Evolutionary conservation across 1,140 invertebrate genomes (phyloP).

Genomic region (Hyposmocoma kahamanoa): DNA sequence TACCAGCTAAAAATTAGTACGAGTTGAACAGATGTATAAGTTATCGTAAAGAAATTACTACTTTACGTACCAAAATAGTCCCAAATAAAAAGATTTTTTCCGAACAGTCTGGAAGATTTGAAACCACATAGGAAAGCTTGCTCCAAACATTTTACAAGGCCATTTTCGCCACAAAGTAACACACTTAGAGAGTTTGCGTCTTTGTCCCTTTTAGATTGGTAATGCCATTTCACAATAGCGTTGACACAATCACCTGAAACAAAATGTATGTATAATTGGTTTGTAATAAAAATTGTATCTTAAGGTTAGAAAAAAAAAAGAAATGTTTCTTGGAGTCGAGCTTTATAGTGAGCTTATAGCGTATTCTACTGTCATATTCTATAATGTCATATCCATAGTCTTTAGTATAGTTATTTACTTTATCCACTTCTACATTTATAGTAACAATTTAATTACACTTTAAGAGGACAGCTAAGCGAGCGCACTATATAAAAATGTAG

Average conservation of each 20-base stretch:
- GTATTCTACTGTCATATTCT: no score
- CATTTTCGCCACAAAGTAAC: constrained; percentile 94
- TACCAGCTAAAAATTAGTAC: no score
- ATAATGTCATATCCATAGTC: no score
- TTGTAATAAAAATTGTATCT: neutral
- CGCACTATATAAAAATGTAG: no score
- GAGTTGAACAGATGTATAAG: no score
- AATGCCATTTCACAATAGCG: constrained; percentile 97
- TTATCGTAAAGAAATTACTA: neutral
- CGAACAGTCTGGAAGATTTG: constrained; percentile 93
- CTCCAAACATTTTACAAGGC: constrained; percentile 93
- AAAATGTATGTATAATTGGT: neutral
- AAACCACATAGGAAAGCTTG: constrained; percentile 96
- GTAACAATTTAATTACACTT: no score
- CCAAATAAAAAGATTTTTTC: constrained; percentile 97
- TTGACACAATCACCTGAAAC: constrained; percentile 93
- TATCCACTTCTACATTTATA: no score
- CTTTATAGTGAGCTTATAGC: no score
- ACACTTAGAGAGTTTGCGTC: constrained; percentile 92
- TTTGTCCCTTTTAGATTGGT: constrained; percentile 83
- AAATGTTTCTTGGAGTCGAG: no score
- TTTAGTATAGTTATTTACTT: no score
- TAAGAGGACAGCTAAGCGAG: no score
- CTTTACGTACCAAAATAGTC: constrained; percentile 92
- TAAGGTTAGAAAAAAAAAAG: no score